Evolutionary conservation across 2,888 invertebrate genomes (phyloP).

Genomic region (Aleiodes testaceus): DNA sequence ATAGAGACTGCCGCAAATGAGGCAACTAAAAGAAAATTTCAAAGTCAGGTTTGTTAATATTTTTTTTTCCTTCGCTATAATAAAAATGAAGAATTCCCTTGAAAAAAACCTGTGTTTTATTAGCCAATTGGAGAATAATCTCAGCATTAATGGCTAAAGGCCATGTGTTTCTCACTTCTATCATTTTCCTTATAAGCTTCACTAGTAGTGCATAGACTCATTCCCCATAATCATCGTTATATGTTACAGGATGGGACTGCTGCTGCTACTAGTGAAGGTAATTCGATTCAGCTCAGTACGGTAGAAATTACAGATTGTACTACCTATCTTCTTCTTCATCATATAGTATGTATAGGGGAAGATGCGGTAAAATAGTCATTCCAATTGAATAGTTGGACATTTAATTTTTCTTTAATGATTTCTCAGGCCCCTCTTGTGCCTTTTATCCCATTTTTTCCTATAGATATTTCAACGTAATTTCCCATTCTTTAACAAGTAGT

Average conservation of each 20-base stretch:
- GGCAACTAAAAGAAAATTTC: slow-evolving; percentile 67
- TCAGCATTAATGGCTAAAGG: slow-evolving; percentile 19
- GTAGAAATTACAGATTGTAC: neutral
- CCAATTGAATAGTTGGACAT: no score
- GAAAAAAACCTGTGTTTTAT: no score
- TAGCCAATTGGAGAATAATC: neutral
- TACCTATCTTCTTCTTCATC: no score
- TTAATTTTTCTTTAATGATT: no score
- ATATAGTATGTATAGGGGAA: no score
- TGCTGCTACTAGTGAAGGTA: slow-evolving; percentile 63
- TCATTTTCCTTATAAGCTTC: slow-evolving; percentile 13
- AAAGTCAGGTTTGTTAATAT: slow-evolving; percentile 59
- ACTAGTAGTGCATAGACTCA: neutral
- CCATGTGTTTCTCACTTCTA: neutral
- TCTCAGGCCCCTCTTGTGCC: no score
- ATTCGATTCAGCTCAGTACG: slow-evolving; percentile 40
- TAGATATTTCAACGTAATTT: neutral
- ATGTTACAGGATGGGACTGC: slow-evolving; percentile 64
- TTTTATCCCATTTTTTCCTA: no score
- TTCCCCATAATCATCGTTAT: slow-evolving; percentile 25
- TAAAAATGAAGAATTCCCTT: no score
- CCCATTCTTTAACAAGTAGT: neutral
- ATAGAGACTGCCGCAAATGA: slow-evolving; percentile 73
- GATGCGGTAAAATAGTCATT: no score
- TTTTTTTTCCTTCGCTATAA: neutral